Evolutionary conservation across 2,113 vertebrate species (phyloP).

Genomic region (Otolemur garnettii): DNA sequence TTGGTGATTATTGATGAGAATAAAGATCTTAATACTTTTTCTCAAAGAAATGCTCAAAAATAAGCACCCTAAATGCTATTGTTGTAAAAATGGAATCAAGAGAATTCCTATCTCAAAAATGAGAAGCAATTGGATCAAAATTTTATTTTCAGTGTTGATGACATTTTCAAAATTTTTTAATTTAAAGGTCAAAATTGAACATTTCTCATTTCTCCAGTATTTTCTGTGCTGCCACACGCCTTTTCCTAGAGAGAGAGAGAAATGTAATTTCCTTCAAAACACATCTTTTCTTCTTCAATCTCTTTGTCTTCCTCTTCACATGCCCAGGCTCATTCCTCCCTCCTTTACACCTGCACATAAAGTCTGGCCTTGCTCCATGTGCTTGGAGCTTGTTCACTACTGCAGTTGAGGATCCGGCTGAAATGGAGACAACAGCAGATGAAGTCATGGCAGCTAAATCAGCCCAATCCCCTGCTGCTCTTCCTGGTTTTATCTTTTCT

Average conservation of each 20-base stretch:
- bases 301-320: background rate
- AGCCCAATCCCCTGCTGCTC: background rate
- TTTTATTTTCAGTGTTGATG: background rate
- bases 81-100: background rate
- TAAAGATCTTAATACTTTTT: background rate
- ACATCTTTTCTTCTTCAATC: background rate
- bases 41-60: background rate
- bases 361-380: background rate
- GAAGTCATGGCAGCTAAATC: background rate
- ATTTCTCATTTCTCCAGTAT: background rate
- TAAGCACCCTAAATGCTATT: conserved; percentile 1
- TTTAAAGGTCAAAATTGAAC: conserved; percentile 4
- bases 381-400: background rate
- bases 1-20: background rate
- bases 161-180: background rate
- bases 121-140: background rate
- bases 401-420: background rate
- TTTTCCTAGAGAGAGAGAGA: background rate
- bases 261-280: background rate
- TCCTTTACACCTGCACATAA: background rate
- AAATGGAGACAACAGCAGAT: background rate
- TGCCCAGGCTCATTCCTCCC: background rate
- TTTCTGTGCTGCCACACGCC: background rate
- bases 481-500: background rate
- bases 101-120: background rate